A percentile compares a stretch with the other conserved stretches of the same genome.
Evolutionary conservation across 2,113 vertebrate species (phyloP).

Genomic region (Myotis brandtii): DNA sequence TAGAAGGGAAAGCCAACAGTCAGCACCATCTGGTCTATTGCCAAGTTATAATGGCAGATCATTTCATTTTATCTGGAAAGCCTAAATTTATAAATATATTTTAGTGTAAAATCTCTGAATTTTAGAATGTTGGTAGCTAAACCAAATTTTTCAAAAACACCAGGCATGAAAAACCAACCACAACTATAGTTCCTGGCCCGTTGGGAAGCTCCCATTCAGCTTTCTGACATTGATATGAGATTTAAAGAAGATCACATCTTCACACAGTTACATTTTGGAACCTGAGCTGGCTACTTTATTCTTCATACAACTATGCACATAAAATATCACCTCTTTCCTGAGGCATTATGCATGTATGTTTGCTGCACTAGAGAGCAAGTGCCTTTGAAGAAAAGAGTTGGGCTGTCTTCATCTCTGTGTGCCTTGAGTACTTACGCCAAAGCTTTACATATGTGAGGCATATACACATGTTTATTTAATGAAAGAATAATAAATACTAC

Average conservation of each 20-base stretch:
- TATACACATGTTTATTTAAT: neutral
- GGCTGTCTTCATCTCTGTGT: neutral
- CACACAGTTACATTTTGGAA: constrained; percentile 37
- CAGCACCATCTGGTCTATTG: neutral
- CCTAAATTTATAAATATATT: constrained; percentile 44
- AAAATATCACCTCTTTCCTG: neutral
- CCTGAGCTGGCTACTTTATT: neutral
- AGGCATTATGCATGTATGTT: neutral
- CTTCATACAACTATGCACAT: neutral
- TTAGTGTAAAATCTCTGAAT: constrained; percentile 40
- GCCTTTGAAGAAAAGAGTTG: neutral
- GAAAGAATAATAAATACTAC: neutral
- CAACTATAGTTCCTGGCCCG: neutral
- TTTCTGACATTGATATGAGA: neutral
- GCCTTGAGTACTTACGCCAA: neutral
- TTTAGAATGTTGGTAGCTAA: constrained; percentile 12
- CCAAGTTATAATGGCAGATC: neutral
- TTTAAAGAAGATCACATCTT: constrained; percentile 42
- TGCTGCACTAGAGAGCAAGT: neutral
- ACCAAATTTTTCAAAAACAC: neutral
- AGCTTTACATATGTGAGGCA: neutral
- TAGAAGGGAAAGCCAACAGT: neutral
- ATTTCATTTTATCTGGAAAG: constrained; percentile 19
- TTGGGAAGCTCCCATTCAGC: neutral
- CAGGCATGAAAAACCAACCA: neutral